Percentiles rank a stretch among this genome's conserved stretches.
These are phyloP conservation scores for Trachelus tabidus DNA, from an alignment of 2,888 invertebrate genomes.

Conservation along the genomic window DNA sequence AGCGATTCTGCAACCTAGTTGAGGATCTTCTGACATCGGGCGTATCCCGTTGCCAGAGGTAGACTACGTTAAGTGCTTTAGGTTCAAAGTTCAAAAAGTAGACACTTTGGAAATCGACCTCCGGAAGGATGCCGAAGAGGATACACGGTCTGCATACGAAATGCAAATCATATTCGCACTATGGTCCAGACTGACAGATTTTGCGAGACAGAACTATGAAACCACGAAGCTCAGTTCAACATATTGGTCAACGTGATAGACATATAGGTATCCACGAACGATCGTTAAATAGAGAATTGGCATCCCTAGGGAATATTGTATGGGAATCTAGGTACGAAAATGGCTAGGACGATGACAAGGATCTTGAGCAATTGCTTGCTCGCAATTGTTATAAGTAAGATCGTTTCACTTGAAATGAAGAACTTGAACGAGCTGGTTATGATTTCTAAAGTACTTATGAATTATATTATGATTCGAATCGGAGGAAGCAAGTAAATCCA, in stretches of 20 bases:
- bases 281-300: not conserved
- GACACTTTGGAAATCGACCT: not conserved
- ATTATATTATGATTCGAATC: not conserved
- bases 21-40: not conserved
- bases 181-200: not conserved
- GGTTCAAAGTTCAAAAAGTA: not conserved
- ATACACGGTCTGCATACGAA: not conserved
- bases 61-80: not conserved
- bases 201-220: not conserved
- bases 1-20: not conserved
- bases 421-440: not conserved
- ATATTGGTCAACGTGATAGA: not conserved
- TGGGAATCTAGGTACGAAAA: not conserved
- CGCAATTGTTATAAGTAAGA: not conserved
- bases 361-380: too few species aligned
- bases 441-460: not conserved
- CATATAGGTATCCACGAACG: not conserved
- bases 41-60: not conserved
- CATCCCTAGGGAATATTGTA: not conserved
- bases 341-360: too few species aligned
- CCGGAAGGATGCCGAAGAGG: not conserved
- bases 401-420: not conserved
- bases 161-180: not conserved
- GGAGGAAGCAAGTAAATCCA: not conserved
- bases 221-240: not conserved